Base-by-base conservation (phyloP, 2,888 invertebrate species). In the Ennomos fuscantarius region DNA sequence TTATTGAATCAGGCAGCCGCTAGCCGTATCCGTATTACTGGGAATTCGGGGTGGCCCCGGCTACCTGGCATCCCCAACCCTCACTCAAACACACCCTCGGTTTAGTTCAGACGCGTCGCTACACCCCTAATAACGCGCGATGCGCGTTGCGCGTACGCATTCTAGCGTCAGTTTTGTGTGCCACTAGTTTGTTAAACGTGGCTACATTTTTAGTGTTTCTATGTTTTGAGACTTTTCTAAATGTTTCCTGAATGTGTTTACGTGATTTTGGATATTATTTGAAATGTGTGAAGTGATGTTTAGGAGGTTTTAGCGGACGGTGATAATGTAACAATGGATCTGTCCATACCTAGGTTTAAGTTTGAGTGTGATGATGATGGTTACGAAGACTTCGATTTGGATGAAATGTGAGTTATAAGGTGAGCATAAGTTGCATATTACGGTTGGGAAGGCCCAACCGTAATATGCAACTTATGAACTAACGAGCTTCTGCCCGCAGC, bases 141-240 rank as follows among this genome's bases (percentile, higher is more conserved):
- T 86, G 87, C 86, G 87, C 76, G 70, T 69, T 87, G 87, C 86
- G 87, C 76, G 70, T 69, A 77, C 86, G 89, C 81, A 81, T 68
- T 63, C 59, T 59, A 46, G 60, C 65, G 60, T 68, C 68, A 64
- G 60, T 74, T 53, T 43, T 56, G 9, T 35, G 11, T 51, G 36
- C 24, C 24, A 24, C 24, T 24, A 24, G 24, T 15, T 35, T 48
- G 35, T n/a, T 36, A 8, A 8, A 42, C 9, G 32, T 34, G 35
- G 9, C 11, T 35, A 33, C 37, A 40, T 31, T 53, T 45, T 36
- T 11, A 15, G 36, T 2, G n/a, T 42, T 41, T 32, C n/a, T 13
- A 32, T 41, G 10, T 31, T 31, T 8, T 5, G 36, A 24, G 24
- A 35, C 8, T 12, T 12, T 11, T 45, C 15, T 31, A 35, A 44